Evolutionary conservation across 1,140 invertebrate species (phyloP), one percentile per base, ranked within the genome.

Genomic region (Colletes gigas): DNA sequence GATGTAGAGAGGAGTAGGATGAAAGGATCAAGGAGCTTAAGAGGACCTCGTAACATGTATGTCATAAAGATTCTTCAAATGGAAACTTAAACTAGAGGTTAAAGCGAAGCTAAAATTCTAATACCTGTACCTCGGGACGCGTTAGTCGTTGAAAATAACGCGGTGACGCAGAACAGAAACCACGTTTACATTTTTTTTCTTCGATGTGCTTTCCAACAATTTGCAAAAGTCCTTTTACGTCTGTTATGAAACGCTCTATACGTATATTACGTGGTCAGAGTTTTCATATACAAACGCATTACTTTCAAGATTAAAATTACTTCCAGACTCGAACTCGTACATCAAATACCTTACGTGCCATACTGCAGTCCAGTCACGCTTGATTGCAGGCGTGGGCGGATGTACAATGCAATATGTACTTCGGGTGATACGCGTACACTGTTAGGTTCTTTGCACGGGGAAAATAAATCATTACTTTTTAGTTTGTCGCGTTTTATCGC

Each of bases 11-110:
- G 14, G 15, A 67, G 62, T 52, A 19, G 44, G 54, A 50, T 68
- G 54, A 55, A 21, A 68, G 17, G 70, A 65, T 83, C 84, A 82
- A 82, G 59, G 62, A 72, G 66, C 86, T 81, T 78, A 69, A 78
- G 72, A 78, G 63, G 54, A 57, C 54, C 63, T 68, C 14, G 67
- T 30, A 15, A n/a, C 68, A 12, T 39, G 54, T 47, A 52, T 44
- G 52, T 67, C 62, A 55, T 55, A 66, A 65, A 66, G 52, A 19
- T 30, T 75, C 62, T 68, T 54, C 55, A 68, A 52, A 47, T 19
- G 41, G 52, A 47, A 30, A 55, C 41, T 44, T 68, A 41, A 62
- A 77, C 21, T 47, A 3, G 44, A 55, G 5, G 39, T 68, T 17
- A 77, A 54, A 21, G 30, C 57, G 30, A 44, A 44, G 17, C 30